Evolutionary conservation across 1,140 invertebrate genomes (phyloP), one percentile per base, ranked within the genome.

Genomic region (Heliconius melpomene): DNA sequence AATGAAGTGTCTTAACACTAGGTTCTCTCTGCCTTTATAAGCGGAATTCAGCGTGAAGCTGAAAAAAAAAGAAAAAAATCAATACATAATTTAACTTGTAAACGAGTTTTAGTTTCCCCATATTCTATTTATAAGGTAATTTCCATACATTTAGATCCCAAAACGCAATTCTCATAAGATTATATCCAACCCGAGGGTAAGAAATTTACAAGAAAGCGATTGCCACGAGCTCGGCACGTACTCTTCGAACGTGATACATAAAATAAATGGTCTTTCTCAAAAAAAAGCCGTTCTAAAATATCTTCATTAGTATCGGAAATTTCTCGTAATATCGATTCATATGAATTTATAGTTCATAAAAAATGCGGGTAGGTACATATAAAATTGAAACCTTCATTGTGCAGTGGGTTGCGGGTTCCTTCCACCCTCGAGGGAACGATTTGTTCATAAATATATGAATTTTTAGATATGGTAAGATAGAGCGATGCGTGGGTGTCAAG

Each of bases 151-250:
- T 66, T 66, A 29, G 60, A 66, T 13, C 23, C 23, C 9, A 66
- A 66, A 66, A 66, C 60, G 60, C 60, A 29, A 66, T 66, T 29
- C 60, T 66, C 60, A 66, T 66, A 66, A 66, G 60, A 66, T 66
- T 66, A 66, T 7, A 66, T 60, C 13, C 26, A 23, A 26, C 60
- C 60, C 60, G 26, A 29, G 26, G 11, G 60, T 29, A 29, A 16
- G 26, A 66, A 66, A 66, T 66, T 66, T 66, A 66, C 26, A 66
- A 66, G 26, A 66, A 26, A 11, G 11, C 60, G 60, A 66, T 13
- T 8, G 60, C 23, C 5, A 29, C 60, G 60, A 66, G 26, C 60
- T n/a, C 23, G 26, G 60, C 60, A 66, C 60, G 60, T 66, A 26
- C 26, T 66, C 3, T 26, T 9, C 11, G 26, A 66, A 29, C 26